Base-by-base conservation (phyloP, 2,113 vertebrate species). In the Salvelinus fontinalis region DNA sequence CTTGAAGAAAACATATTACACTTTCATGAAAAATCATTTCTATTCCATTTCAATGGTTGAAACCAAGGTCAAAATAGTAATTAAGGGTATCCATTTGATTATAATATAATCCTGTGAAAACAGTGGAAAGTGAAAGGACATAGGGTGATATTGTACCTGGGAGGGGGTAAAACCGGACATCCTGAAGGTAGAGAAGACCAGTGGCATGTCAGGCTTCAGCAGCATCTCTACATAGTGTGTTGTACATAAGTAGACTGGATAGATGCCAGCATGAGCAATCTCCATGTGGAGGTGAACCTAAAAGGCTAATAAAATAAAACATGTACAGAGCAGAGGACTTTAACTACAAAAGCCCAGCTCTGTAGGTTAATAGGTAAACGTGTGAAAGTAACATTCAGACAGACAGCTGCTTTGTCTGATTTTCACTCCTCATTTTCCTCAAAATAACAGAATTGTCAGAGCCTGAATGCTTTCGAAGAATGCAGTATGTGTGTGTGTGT, bases 141-240 rank as follows among this genome's bases (percentile, higher is more conserved):
- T 20, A 7, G 26, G 39, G n/a, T 4, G n/a, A 54, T 64, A n/a
- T 0, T 70, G 16, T 94, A 99, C 98, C 97, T 99, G 98, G 31
- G 97, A 97, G 1, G 97, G 95, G 64, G 96, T 93, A 85, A 96
- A 97, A 1, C 95, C 97, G 81, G 97, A 95, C 93, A 97, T 95
- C 76, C 92, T 94, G 90, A 99, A 99, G 71, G 96, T 97, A 7
- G 97, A 96, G 85, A 89, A 96, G 70, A 98, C 96, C 81, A 98
- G 95, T 1, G 97, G 97, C 70, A 97, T 84, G 80, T 99, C 97
- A 0, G 92, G 86, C 85, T 97, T 98, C 83, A 99, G 93, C 73
- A 99, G 83, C 95, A 96, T 96, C 91, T 99, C 97, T 76, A 98
- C 74, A 0, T 95, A 93, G 80, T 99, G 95, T 83, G 94, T 87